Evolutionary conservation across 2,113 vertebrate genomes (phyloP).

Genomic region (Agapornis roseicollis): DNA sequence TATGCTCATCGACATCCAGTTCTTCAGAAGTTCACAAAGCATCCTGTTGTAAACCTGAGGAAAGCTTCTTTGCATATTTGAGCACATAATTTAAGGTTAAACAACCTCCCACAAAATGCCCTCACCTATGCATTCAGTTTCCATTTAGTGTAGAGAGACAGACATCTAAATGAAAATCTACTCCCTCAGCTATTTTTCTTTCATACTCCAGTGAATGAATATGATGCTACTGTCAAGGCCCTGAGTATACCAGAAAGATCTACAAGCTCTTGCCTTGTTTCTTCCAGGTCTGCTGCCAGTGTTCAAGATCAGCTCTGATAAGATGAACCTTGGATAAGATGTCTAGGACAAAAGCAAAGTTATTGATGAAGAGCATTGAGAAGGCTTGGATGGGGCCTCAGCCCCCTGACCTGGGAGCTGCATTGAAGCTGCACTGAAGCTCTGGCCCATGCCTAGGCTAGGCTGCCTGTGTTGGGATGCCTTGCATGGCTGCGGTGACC

Average conservation of each 20-base stretch:
- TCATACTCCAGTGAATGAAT: neutral
- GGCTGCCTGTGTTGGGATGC: neutral
- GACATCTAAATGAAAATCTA: conserved; percentile 68
- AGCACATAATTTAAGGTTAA: neutral
- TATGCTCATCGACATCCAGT: neutral
- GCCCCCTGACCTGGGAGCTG: neutral
- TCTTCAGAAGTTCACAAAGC: neutral
- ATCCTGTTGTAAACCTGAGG: neutral
- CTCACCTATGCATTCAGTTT: neutral
- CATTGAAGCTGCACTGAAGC: neutral
- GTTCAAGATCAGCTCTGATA: neutral
- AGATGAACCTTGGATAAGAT: neutral
- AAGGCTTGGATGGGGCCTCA: neutral
- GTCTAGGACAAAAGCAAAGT: neutral
- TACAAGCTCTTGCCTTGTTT: neutral
- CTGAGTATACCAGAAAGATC: neutral
- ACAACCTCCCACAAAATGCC: fast-evolving
- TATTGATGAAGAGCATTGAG: neutral
- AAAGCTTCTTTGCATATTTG: neutral
- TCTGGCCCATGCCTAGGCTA: neutral
- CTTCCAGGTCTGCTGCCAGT: neutral
- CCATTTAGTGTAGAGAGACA: neutral
- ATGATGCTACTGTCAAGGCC: neutral
- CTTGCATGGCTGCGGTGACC: fast-evolving
- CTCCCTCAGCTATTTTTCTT: conserved; percentile 18